phyloP scores from a whole-genome alignment of 2,888 invertebrate species.

The Drosophila limbata region DNA sequence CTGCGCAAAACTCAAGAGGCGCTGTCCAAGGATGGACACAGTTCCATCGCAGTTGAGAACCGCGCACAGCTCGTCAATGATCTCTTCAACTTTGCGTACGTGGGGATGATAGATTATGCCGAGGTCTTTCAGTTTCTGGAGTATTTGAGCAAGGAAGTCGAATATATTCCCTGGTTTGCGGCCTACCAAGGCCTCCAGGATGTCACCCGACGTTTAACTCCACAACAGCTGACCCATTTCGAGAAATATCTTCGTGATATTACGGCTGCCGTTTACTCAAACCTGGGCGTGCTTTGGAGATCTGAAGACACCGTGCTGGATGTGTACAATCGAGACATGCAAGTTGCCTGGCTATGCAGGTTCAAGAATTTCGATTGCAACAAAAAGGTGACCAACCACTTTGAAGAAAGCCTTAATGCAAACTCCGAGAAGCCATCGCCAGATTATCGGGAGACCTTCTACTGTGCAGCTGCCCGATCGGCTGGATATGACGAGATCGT shows the following conservation, averaged over 20 bases:
- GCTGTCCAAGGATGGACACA: conserved; percentile 54
- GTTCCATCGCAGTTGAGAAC: conserved; percentile 86
- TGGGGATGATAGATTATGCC: conserved; percentile 48
- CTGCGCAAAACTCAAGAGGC: conserved; percentile 85
- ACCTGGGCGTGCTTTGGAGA: conserved; percentile 85
- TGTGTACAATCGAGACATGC: conserved; percentile 87
- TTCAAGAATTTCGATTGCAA: conserved; percentile 87
- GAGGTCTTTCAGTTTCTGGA: conserved; percentile 87
- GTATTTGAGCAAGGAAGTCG: conserved; percentile 89
- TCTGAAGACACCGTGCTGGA: conserved; percentile 86
- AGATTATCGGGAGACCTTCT: conserved; percentile 67
- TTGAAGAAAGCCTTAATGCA: conserved; percentile 45
- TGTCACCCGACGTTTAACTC: conserved; percentile 61
- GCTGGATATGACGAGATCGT: conserved; percentile 27
- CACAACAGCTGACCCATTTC: conserved; percentile 65
- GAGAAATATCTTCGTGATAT: conserved; percentile 85
- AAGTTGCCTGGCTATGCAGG: conserved; percentile 88
- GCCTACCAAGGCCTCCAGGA: conserved; percentile 85
- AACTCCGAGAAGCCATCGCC: conserved; percentile 35
- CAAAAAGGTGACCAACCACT: conserved; percentile 82
- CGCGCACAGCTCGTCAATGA: conserved; percentile 92
- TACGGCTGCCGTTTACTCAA: conserved; percentile 85
- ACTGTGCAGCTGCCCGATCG: conserved; percentile 57
- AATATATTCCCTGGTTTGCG: conserved; percentile 92
- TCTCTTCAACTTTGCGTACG: conserved; percentile 88